Evolutionary conservation across 1,140 invertebrate genomes (phyloP).

Genomic region (Brachionus plicatilis): DNA sequence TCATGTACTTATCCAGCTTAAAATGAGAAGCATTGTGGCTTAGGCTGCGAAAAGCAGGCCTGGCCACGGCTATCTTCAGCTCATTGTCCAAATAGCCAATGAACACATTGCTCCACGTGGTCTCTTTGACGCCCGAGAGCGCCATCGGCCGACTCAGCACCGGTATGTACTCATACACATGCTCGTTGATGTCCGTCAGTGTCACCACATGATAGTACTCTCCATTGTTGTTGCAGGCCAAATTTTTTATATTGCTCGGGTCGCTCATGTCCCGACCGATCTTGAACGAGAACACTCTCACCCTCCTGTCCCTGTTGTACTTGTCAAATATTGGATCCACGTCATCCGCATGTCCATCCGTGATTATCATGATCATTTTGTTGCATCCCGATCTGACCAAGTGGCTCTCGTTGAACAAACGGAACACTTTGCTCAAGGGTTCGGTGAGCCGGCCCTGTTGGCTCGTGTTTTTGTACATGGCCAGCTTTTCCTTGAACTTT

Average conservation of each 20-base stretch:
- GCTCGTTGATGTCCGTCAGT: slow-evolving; percentile 27
- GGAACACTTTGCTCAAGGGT: slow-evolving; percentile 22
- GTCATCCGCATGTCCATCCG: slow-evolving; percentile 89
- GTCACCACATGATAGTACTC: slow-evolving; percentile 35
- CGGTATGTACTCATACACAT: slow-evolving; percentile 41
- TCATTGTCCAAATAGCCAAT: slow-evolving; percentile 39
- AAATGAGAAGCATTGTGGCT: background rate
- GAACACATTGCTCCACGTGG: slow-evolving; percentile 40
- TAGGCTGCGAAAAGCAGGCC: background rate
- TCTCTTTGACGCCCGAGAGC: background rate
- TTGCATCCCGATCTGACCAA: slow-evolving; percentile 58
- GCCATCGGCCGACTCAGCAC: slow-evolving; percentile 31
- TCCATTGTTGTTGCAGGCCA: slow-evolving; percentile 35
- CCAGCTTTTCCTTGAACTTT: slow-evolving; percentile 16
- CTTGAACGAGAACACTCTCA: slow-evolving; percentile 92
- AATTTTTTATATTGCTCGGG: slow-evolving; percentile 71
- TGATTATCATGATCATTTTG: slow-evolving; percentile 95
- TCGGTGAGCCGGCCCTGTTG: background rate
- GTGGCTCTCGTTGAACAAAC: background rate
- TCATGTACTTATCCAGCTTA: background rate
- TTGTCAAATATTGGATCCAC: slow-evolving; percentile 81
- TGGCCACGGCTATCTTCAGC: slow-evolving; percentile 35
- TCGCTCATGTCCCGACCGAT: slow-evolving; percentile 74
- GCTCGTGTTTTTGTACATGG: slow-evolving; percentile 14
- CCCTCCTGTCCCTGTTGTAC: slow-evolving; percentile 55